A percentile compares a stretch with the other conserved stretches of the same genome.
Evolutionary conservation across 2,888 invertebrate genomes (phyloP).

Genomic region (Drosophila aldrichi): DNA sequence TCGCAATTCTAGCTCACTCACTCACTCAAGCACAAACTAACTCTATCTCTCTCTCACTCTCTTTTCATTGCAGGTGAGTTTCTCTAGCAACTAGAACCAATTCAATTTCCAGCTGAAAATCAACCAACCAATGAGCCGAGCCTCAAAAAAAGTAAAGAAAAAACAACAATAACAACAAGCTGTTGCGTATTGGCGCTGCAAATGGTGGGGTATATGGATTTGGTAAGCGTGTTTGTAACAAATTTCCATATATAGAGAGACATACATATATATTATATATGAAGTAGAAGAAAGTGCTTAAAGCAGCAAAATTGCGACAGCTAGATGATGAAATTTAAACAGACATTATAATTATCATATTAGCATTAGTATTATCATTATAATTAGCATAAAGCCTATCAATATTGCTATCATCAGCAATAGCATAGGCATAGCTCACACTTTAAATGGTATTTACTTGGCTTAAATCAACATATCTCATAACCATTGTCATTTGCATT

Average conservation of each 20-base stretch:
- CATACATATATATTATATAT: background rate
- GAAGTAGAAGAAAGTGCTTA: no score
- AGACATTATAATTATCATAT: no score
- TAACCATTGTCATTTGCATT: no score
- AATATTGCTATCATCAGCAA: no score
- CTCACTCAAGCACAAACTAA: background rate
- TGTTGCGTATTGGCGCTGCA: slow-evolving; percentile 20
- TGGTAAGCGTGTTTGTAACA: slow-evolving; percentile 37
- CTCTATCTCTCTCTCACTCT: background rate
- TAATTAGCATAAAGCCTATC: no score
- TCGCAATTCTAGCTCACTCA: slow-evolving; percentile 17
- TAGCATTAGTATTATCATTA: no score
- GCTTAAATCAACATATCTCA: no score
- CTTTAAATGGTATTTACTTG: no score
- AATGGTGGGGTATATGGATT: slow-evolving; percentile 1
- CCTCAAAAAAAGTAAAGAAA: background rate
- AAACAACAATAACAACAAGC: slow-evolving; percentile 9
- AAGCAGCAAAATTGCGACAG: no score
- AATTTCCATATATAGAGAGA: background rate
- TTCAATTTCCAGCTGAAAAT: slow-evolving; percentile 32
- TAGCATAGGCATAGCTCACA: no score
- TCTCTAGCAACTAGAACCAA: slow-evolving; percentile 34
- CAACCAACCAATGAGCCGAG: slow-evolving; percentile 24
- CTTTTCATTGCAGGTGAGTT: slow-evolving; percentile 51
- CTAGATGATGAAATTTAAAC: no score